phyloP scores from a whole-genome alignment of 1,140 invertebrate genomes.

The Thaumetopoea pityocampa region DNA sequence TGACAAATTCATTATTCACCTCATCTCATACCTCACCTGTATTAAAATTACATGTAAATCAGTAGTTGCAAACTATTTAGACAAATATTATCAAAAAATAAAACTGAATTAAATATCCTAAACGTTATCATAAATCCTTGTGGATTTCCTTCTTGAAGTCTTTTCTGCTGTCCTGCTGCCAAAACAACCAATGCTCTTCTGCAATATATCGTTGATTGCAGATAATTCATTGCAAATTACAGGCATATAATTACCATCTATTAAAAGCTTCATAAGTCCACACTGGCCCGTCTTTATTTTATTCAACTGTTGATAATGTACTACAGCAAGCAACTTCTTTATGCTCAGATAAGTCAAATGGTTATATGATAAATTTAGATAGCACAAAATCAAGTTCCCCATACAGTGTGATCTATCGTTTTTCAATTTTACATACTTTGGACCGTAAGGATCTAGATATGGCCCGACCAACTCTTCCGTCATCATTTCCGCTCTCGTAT shows the following conservation, averaged over 20 bases:
- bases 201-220: slow-evolving; percentile 26
- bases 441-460: slow-evolving; percentile 30
- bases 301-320: slow-evolving; percentile 27
- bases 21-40: too few species aligned
- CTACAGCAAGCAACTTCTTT: slow-evolving; percentile 24
- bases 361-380: slow-evolving; percentile 47
- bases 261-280: slow-evolving; percentile 32
- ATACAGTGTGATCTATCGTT: slow-evolving; percentile 23
- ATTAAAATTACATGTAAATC: too few species aligned
- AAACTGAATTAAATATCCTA: too few species aligned
- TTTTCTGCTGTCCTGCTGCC: neutral
- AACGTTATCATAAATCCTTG: too few species aligned
- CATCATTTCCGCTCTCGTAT: slow-evolving; percentile 27
- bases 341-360: slow-evolving; percentile 30
- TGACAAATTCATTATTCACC: too few species aligned
- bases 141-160: too few species aligned
- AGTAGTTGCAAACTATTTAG: too few species aligned
- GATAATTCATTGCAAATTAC: slow-evolving; percentile 22
- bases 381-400: slow-evolving; percentile 36
- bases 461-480: slow-evolving; percentile 27
- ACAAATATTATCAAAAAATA: too few species aligned
- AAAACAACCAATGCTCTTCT: neutral
- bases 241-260: slow-evolving; percentile 43
- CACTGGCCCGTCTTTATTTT: slow-evolving; percentile 14
- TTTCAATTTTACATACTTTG: slow-evolving; percentile 9